Conservation (phyloP, 2,113 vertebrate species). For the human region DNA sequence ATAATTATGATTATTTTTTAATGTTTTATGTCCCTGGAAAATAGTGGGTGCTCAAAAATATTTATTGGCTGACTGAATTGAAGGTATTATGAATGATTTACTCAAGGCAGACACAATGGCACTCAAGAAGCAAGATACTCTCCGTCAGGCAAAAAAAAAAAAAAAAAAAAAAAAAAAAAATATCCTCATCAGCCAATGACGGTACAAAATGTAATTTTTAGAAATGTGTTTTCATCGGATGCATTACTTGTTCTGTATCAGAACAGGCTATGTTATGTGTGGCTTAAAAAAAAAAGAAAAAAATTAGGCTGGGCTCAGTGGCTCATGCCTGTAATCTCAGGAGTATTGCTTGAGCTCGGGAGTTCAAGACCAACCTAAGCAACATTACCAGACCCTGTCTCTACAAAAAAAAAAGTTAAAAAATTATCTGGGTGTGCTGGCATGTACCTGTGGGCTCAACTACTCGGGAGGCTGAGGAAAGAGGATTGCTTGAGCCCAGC, state of each 20-base stretch:
- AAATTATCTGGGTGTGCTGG: background rate
- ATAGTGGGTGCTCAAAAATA: background rate
- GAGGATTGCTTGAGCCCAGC: background rate
- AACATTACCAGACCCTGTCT: background rate
- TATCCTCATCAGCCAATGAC: background rate
- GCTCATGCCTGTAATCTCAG: background rate
- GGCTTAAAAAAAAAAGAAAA: background rate
- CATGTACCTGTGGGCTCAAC: background rate
- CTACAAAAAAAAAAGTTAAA: background rate
- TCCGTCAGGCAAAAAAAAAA: background rate
- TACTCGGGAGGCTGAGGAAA: background rate
- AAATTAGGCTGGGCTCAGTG: background rate
- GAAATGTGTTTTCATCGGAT: background rate
- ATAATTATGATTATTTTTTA: background rate
- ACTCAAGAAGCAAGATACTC: background rate
- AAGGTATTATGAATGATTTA: background rate
- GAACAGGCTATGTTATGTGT: background rate
- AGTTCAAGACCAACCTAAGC: background rate
- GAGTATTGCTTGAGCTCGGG: background rate
- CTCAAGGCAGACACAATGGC: background rate
- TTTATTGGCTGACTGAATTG: background rate
- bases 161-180: background rate
- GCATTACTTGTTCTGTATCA: background rate
- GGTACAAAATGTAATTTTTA: background rate
- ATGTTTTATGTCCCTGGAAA: background rate